Evolutionary conservation across 1,140 invertebrate species (phyloP).

Genomic region (Cydia pomonella): DNA sequence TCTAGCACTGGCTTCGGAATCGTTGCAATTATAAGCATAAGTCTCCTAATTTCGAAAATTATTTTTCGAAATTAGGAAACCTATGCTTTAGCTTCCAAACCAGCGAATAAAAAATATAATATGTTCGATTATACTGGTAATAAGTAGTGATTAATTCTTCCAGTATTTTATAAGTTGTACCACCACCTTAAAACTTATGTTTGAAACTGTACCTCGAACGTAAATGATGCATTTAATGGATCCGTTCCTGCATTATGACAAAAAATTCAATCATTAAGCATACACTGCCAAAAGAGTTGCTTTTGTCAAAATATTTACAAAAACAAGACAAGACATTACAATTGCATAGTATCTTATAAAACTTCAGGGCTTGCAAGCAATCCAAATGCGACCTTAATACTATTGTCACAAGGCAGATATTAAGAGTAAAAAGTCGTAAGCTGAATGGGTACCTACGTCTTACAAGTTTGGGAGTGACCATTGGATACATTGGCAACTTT

Average conservation of each 20-base stretch:
- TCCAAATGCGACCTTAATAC: neutral
- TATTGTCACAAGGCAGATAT: neutral
- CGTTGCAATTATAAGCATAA: too few relatives aligned
- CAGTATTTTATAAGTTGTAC: too few relatives aligned
- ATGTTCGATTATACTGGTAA: too few relatives aligned
- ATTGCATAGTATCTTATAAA: neutral
- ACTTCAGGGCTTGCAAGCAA: neutral
- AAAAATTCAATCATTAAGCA: conserved; percentile 15
- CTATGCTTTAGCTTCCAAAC: too few relatives aligned
- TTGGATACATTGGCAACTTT: conserved; percentile 2
- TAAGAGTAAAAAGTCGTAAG: neutral
- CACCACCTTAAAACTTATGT: neutral
- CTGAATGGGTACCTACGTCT: neutral
- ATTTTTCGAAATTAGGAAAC: too few relatives aligned
- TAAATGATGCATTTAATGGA: conserved; percentile 8
- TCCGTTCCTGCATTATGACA: conserved; percentile 6
- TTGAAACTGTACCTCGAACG: conserved; percentile 1
- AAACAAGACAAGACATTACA: neutral
- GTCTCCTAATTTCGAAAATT: too few relatives aligned
- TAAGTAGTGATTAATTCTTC: too few relatives aligned
- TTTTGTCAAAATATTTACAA: conserved; percentile 25
- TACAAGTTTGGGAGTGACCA: neutral
- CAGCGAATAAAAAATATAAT: too few relatives aligned
- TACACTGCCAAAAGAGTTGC: conserved; percentile 6
- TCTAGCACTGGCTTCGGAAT: too few relatives aligned